Conservation (phyloP, 2,797 vertebrate genomes). For the Manis javanica region DNA sequence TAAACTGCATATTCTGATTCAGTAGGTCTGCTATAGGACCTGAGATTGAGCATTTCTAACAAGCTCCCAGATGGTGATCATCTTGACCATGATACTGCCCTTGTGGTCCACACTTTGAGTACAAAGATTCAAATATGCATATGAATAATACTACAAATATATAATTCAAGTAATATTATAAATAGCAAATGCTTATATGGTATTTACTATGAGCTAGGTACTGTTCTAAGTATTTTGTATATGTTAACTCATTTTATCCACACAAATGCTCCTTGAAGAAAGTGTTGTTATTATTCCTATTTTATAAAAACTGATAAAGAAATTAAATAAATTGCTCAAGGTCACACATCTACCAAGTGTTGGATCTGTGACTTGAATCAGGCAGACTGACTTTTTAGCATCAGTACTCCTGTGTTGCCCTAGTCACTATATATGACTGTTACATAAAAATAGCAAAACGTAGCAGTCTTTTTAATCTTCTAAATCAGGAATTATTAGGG, state of each 20-base stretch:
- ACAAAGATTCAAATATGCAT: neutral
- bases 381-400: neutral
- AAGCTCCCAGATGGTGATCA: neutral
- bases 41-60: neutral
- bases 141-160: neutral
- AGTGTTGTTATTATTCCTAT: neutral
- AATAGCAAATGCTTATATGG: neutral
- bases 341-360: neutral
- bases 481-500: neutral
- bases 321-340: neutral
- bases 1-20: neutral
- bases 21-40: neutral
- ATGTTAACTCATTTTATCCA: neutral
- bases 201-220: neutral
- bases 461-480: neutral
- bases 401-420: neutral
- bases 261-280: neutral
- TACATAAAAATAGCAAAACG: neutral
- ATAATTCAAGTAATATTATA: neutral
- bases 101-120: neutral
- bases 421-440: neutral
- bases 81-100: neutral
- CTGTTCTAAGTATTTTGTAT: neutral
- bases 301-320: constrained; percentile 2
- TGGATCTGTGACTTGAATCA: neutral